Evolutionary conservation across 2,113 vertebrate genomes (phyloP), one percentile per base, ranked within the genome.

Genomic region (Cephalopterus ornatus): DNA sequence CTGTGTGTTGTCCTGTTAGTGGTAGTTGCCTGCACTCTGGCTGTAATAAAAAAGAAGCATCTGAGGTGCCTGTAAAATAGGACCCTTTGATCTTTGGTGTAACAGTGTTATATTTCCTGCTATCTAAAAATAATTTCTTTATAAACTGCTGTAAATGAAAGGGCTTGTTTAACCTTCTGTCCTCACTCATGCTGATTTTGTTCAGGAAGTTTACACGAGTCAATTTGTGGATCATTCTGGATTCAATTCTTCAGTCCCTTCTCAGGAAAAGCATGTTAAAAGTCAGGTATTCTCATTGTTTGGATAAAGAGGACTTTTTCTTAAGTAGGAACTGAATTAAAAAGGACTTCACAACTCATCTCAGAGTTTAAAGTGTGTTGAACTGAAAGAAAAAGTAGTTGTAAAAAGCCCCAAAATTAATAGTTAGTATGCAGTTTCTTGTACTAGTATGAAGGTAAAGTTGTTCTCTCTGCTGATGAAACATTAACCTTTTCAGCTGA

Each of bases 121-220:
- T 96, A 75, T 95, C 95, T 96, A 93, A 95, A 96, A 94, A 93
- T 91, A 96, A 93, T 91, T 95, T 91, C 53, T 96, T 96, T 91
- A 94, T 77, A 87, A 92, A 86, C 75, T 52, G 47, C 56, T 93
- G 35, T 92, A 93, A 93, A 76, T n/a, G 47, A 87, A 93, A 72
- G 76, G 86, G 28, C 80, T 94, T 96, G 85, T 93, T 94, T 95
- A 97, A 87, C 80, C 86, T 94, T 85, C 70, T 94, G 59, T 88
- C 62, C 71, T 84, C 66, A 89, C 32, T 92, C 72, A 84, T 0
- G 4, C 88, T 92, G 93, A 65, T 87, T 78, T 79, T 72, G 56
- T 74, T 67, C 70, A 85, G 91, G 84, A 92, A 95, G 82, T 94
- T 95, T 92, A 84, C n/a, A 46, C 1, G 14, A 78, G 76, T 49